Evolutionary conservation across 2,888 invertebrate species (phyloP), one percentile per base, ranked within the genome.

Genomic region (Cryptocephalus moraei): DNA sequence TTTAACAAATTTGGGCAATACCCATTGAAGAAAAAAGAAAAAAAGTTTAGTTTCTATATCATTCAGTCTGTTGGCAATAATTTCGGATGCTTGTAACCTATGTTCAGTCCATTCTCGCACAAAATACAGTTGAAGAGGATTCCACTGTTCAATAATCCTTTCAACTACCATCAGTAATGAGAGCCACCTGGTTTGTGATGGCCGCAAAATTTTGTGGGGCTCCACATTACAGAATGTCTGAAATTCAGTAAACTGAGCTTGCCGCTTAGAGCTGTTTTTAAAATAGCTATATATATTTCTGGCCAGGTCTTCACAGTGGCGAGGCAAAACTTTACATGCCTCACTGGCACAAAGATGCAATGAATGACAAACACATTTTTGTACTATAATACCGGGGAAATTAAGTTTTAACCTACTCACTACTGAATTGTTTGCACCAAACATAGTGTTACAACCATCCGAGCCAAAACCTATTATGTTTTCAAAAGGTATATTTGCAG

Each of bases 321-420:
- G 49, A n/a, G 66, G 65, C 3, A 67, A 51, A 10, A 55, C 52
- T 32, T 58, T 56, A n/a, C n/a, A n/a, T n/a, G n/a, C n/a, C n/a
- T n/a, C n/a, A n/a, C n/a, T n/a, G n/a, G n/a, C n/a, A n/a, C 49
- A 61, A 2, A 67, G 46, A 52, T 66, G 62, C 2, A 64, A 55
- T 36, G 63, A 61, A 42, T 65, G 65, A 52, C 64, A 67, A 39
- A 62, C 56, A 39, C 65, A 66, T 45, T 63, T 66, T 3, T 57
- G 39, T 31, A 64, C 54, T 32, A 57, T 49, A 39, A 67, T 62
- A 13, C 61, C 56, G 8, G 64, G 65, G 44, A 56, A 50, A 32
- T 43, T 32, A 51, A 53, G 43, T 53, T 54, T 58, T 31, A 67
- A 55, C 41, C 59, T 56, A 13, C 51, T 51, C 9, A 60, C 59